Evolutionary conservation across 2,888 invertebrate genomes (phyloP).

Genomic region (Argyresthia albistria): DNA sequence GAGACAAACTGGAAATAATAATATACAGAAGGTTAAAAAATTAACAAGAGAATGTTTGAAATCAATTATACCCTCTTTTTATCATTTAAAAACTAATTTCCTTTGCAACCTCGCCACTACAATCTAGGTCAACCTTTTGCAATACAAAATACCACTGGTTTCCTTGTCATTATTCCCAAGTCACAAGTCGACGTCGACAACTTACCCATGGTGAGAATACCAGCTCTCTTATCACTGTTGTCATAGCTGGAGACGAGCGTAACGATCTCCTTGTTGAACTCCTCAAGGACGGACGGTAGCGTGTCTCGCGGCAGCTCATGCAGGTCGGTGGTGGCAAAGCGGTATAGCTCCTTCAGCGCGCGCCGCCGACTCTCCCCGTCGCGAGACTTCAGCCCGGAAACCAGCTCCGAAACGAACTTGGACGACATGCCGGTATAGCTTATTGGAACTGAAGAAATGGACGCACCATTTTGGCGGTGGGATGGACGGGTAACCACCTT

Average conservation of each 20-base stretch:
- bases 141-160: not conserved
- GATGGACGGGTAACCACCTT: no score
- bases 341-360: constrained; percentile 88
- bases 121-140: not conserved
- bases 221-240: constrained; percentile 94
- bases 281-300: constrained; percentile 88
- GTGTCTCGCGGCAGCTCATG: constrained; percentile 91
- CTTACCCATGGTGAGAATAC: constrained; percentile 91
- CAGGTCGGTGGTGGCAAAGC: constrained; percentile 91
- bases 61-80: no score
- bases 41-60: not conserved
- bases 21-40: not conserved
- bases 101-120: no score
- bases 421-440: constrained; percentile 28
- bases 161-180: not conserved
- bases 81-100: no score
- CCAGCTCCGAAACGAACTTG: constrained; percentile 80
- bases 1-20: constrained; percentile 81
- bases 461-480: no score
- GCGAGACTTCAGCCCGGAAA: constrained; percentile 89
- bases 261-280: constrained; percentile 95
- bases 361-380: constrained; percentile 87
- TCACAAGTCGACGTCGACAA: constrained; percentile 4
- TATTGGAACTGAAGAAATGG: not conserved
- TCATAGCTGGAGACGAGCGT: constrained; percentile 94